Evolutionary conservation across 2,797 vertebrate genomes (phyloP).

Genomic region (Gila robusta): DNA sequence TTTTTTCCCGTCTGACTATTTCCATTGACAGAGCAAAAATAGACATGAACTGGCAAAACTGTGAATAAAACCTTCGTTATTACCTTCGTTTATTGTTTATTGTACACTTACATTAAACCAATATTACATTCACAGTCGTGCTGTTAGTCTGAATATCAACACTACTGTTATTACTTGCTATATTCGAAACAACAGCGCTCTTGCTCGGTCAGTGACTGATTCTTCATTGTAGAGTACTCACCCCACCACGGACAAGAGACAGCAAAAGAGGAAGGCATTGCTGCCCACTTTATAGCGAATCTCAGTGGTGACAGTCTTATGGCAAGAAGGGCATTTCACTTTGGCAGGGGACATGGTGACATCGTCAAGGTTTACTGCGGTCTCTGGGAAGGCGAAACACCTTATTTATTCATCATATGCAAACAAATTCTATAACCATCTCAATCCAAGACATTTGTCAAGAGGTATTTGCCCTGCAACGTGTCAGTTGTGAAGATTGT

Average conservation of each 20-base stretch:
- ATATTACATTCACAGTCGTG: no score
- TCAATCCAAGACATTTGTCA: background rate
- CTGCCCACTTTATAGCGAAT: constrained; percentile 54
- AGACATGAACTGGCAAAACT: background rate
- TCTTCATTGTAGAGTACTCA: constrained; percentile 51
- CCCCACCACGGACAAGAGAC: constrained; percentile 63
- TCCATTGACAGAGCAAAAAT: background rate
- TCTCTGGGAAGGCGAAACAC: constrained; percentile 14
- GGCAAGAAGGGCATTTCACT: constrained; percentile 71
- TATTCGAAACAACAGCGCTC: background rate
- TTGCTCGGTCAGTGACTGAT: background rate
- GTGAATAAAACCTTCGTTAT: background rate
- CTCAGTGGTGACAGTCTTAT: constrained; percentile 63
- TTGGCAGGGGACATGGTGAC: constrained; percentile 17
- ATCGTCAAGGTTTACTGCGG: constrained; percentile 31
- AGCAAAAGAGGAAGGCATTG: constrained; percentile 60
- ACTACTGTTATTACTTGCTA: background rate
- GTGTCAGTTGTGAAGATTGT: background rate
- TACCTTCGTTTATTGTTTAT: background rate
- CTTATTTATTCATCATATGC: background rate
- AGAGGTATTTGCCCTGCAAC: background rate
- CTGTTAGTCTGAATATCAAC: constrained; percentile 1
- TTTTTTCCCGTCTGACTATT: background rate
- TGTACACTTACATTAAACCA: background rate
- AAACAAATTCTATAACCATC: background rate